Base-by-base conservation (phyloP, 2,797 vertebrate genomes). In the Sebastes matsubarae region DNA sequence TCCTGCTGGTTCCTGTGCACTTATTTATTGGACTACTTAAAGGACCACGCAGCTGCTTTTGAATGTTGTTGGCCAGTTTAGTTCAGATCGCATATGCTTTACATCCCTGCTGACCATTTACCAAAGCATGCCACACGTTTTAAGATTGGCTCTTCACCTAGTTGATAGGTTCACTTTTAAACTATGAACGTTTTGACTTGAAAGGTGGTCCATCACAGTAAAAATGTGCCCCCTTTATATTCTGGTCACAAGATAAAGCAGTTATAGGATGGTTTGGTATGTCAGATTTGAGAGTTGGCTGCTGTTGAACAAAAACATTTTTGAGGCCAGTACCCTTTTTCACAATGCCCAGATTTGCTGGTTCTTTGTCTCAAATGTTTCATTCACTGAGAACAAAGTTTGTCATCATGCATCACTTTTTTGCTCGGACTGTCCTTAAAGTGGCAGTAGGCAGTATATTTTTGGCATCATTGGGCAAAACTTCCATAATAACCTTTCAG, bases 21-120 rank as follows among this genome's bases (percentile, higher is more conserved):
- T 78, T 68, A 59, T 87, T 85, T 81, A 80, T 78, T 78, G 55
- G 71, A 71, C 67, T n/a, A 29, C 70, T 77, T 81, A 69, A 85
- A 87, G 72, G 75, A 79, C 65, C 63, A 30, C 29, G 10, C 74
- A 80, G 85, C 80, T 70, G 79, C 2, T 79, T 75, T 27, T 64
- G 20, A 86, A 84, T 29, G 59, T 36, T 75, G 42, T 72, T 85
- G 66, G 71, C 63, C 66, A 75, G 78, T 74, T 72, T 32, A 68
- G 68, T 72, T 29, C 46, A 66, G 2, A 70, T 22, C 64, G 57
- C 67, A 25, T 60, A 60, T 76, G 67, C 50, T 75, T 77, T 22
- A 52, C 58, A 61, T 80, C 67, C 79, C 77, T 22, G 20, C 46
- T 81, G 83, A 78, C 67, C 36, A 22, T 67, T 76, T 77, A 50